These are phyloP conservation scores for Cyprinus carpio DNA, from an alignment of 2,113 vertebrate genomes.

Conservation along the genomic window DNA sequence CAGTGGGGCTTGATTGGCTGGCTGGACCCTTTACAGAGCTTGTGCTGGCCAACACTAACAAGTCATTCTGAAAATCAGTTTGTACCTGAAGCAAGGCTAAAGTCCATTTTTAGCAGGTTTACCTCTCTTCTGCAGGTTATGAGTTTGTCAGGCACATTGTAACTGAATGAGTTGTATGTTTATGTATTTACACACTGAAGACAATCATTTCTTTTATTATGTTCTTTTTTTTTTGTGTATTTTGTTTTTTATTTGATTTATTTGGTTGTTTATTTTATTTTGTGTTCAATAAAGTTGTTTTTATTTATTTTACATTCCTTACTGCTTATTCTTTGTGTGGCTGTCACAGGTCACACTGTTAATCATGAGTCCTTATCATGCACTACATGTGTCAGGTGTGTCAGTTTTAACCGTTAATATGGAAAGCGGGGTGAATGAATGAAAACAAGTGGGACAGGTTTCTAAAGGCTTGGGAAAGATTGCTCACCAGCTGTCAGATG, in stretches of 20 bases:
- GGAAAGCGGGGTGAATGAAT: neutral
- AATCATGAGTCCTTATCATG: neutral
- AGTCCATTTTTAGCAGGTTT: neutral
- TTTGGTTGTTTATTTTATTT: neutral
- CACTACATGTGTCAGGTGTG: slow-evolving; percentile 6
- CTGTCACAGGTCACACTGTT: neutral
- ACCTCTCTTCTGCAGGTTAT: neutral
- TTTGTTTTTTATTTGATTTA: too few species aligned
- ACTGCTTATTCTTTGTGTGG: neutral
- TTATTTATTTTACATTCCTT: neutral
- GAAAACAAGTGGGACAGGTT: slow-evolving; percentile 37
- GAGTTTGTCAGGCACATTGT: neutral
- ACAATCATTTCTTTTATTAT: too few species aligned
- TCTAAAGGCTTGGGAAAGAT: slow-evolving; percentile 1
- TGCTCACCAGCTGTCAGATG: slow-evolving; percentile 46
- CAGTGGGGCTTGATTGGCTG: slow-evolving; percentile 38
- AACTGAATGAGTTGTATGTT: neutral
- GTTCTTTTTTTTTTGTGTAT: too few species aligned
- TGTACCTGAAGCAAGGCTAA: neutral
- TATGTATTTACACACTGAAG: neutral
- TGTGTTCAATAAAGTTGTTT: neutral
- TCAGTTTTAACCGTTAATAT: slow-evolving; percentile 21
- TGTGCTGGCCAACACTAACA: slow-evolving; percentile 24
- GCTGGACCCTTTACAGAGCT: neutral
- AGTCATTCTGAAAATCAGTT: slow-evolving; percentile 1